These are phyloP conservation scores for Hyphantria cunea DNA, from an alignment of 1,140 invertebrate genomes.

Conservation along the genomic window DNA sequence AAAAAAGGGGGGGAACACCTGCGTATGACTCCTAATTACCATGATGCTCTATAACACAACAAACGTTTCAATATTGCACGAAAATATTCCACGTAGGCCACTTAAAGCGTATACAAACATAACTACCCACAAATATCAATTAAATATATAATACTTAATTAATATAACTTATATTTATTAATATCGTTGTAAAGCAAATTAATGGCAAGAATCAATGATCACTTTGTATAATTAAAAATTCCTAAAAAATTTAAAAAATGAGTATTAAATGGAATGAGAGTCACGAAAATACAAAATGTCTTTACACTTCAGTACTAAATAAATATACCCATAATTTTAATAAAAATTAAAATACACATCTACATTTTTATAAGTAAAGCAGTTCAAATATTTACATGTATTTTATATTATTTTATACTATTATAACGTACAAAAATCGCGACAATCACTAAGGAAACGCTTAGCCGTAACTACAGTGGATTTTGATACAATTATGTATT, in stretches of 20 bases:
- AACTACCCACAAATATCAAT: not conserved
- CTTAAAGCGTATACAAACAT: not conserved
- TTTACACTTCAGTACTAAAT: slow-evolving; percentile 30
- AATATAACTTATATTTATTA: slow-evolving; percentile 3
- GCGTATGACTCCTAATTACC: too few species aligned
- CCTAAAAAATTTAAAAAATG: slow-evolving; percentile 30
- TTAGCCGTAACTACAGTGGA: not conserved
- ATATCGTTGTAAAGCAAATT: slow-evolving; percentile 41
- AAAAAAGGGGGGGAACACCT: too few species aligned
- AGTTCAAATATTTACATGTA: slow-evolving; percentile 6
- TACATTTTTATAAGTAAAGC: slow-evolving; percentile 2
- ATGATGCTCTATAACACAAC: too few species aligned
- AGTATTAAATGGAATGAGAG: slow-evolving; percentile 40
- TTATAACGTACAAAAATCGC: not conserved
- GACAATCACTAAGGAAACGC: slow-evolving; percentile 3
- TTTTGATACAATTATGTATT: not conserved
- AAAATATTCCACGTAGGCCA: not conserved
- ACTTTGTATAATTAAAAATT: slow-evolving; percentile 15
- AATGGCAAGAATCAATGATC: slow-evolving; percentile 40
- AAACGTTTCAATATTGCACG: slow-evolving; percentile 5
- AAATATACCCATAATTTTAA: not conserved
- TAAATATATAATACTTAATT: not conserved
- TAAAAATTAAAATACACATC: slow-evolving; percentile 4
- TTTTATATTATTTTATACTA: not conserved
- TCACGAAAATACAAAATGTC: slow-evolving; percentile 4